Evolutionary conservation across 1,140 invertebrate genomes (phyloP), one percentile per base, ranked within the genome.

Genomic region (Archegozetes longisetosus): DNA sequence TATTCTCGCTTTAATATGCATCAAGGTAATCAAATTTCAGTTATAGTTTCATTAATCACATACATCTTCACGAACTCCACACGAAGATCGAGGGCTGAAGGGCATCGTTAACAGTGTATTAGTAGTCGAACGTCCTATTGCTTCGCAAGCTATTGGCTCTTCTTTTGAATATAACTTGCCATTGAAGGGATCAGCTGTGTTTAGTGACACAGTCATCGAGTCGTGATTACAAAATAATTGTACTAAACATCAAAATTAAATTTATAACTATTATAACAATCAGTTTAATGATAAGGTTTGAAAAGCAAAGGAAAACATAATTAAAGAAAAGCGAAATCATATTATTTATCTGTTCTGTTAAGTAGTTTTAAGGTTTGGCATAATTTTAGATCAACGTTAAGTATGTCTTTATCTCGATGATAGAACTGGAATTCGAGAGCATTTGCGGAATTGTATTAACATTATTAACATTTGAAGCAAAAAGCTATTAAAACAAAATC

Each of bases 111-210:
- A 56, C 14, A 49, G 24, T 29, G 32, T 61, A 32, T 23, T 26
- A 20, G 28, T 65, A 58, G 17, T 52, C 47, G 23, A 57, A 58
- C 29, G 56, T 60, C 53, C 62, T 28, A 62, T 63, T 48, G 48
- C 58, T 49, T 22, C 73, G 69, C 14, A 78, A 60, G 6, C 23
- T 25, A 61, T 55, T 20, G 66, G 66, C 25, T 65, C 60, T 28
- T 60, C 61, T 28, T 64, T 62, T 1, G 65, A 17, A 53, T 65
- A 68, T 26, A 68, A 63, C 9, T 64, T 50, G 1, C 79, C 79
- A 3, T 67, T 64, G 63, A 80, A 80, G 1, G 74, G 70, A 51
- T 76, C 75, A 17, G 55, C 61, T 0, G 78, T 79, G 12, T 66
- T 68, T 9, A 80, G 65, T 17, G 71, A 70, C 0, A 80, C 66